Evolutionary conservation across 2,113 vertebrate genomes (phyloP), one percentile per base, ranked within the genome.

Genomic region (Aviceda subcristata): DNA sequence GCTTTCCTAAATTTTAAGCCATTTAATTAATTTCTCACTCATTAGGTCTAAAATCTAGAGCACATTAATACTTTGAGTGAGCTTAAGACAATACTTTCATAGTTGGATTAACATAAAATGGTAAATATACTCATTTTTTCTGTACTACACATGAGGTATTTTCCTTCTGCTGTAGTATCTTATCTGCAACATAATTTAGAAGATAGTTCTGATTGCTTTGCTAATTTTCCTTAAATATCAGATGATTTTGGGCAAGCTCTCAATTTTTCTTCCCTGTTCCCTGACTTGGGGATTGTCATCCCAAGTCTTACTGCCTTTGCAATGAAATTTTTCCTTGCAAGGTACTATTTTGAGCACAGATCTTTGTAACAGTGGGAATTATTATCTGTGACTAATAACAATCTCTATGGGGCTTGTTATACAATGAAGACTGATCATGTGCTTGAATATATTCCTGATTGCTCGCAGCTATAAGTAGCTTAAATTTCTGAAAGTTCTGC

Each of bases 381-480:
- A 91, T 92, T 92, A 94, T 88, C 86, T 95, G 57, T 94, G 79
- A 94, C 62, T 97, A 96, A 88, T 88, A 95, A 83, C 56, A 72
- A 88, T 85, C 88, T 94, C 86, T 75, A 0, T 79, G 89, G 93
- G 95, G 66, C 89, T 96, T 72, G 60, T 96, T 96, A 92, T 82
- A 78, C 86, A 95, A 88, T 5, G 5, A 88, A 94, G 78, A 85
- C 60, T 59, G 71, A 85, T 90, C 82, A 88, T 7, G 24, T 82
- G 68, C 77, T 91, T 84, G 62, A 92, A 55, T 90, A 63, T 92
- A 72, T 94, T 90, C 82, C 38, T 90, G 74, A 82, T 79, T 72
- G 56, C 86, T 90, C 75, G 74, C 43, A 92, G 88, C 86, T 67
- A 82, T 3, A 4, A 82, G 56, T 17, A 88, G 24, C 56, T 95